Conservation (phyloP, 2,113 vertebrate genomes). For the Diadophis punctatus region DNA sequence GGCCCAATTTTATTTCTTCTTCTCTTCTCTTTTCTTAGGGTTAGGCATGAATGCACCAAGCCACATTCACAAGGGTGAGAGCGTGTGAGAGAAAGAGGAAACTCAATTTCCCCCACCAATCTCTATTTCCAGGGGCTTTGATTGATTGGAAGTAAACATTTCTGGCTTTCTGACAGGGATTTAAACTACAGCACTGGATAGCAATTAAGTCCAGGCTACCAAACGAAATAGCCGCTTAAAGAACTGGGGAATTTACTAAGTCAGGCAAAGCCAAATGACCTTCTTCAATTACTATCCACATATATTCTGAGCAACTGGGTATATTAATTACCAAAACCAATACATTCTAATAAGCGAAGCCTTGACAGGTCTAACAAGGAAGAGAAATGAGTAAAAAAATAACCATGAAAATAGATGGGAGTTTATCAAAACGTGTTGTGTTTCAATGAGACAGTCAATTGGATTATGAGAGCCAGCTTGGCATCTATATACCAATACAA, state of each 20-base stretch:
- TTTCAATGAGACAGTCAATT: not conserved
- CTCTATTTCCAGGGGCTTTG: not conserved
- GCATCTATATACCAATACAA: not conserved
- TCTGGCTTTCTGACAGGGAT: not conserved
- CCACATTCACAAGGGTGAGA: not conserved
- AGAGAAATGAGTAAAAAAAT: not conserved
- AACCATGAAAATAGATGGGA: constrained; percentile 8
- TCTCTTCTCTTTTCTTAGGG: not conserved
- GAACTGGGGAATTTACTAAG: constrained; percentile 14
- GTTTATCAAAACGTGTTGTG: constrained; percentile 6
- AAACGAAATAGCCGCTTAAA: not conserved
- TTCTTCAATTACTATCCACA: not conserved
- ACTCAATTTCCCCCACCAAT: not conserved
- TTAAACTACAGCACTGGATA: not conserved
- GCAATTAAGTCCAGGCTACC: not conserved
- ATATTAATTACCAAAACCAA: not conserved
- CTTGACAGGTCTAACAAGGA: constrained; percentile 11
- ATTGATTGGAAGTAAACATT: not conserved
- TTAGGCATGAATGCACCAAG: not conserved
- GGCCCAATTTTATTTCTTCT: no score
- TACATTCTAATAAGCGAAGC: not conserved
- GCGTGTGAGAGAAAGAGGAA: not conserved
- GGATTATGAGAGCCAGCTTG: not conserved
- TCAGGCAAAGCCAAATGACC: not conserved
- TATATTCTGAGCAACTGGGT: not conserved